A percentile compares a stretch with the other conserved stretches of the same genome.
Conservation (phyloP, 2,113 vertebrate species). For the Nasalis larvatus region DNA sequence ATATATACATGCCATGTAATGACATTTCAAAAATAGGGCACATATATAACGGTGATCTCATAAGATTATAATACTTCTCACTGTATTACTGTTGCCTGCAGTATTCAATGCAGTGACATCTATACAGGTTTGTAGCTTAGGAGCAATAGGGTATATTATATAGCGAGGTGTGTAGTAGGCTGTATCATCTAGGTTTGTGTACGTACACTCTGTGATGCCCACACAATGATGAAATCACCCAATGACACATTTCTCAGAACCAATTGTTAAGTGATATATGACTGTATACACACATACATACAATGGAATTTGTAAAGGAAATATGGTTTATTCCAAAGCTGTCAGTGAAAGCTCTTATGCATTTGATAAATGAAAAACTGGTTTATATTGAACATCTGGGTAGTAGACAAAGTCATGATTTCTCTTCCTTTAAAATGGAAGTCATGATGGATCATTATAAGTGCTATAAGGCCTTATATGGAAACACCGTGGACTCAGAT, state of each 20-base stretch:
- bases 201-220: background rate
- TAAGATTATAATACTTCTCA: background rate
- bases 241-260: background rate
- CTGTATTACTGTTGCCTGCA: background rate
- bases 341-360: background rate
- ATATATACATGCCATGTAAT: background rate
- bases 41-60: background rate
- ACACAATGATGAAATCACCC: background rate
- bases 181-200: background rate
- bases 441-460: background rate
- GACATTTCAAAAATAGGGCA: background rate
- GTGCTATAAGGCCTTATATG: background rate
- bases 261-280: background rate
- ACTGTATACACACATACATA: background rate
- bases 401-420: background rate
- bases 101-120: background rate
- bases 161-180: background rate
- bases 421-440: conserved; percentile 10
- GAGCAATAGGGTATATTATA: background rate
- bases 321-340: background rate
- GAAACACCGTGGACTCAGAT: background rate
- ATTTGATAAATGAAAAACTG: background rate
- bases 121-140: background rate
- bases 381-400: background rate
- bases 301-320: background rate